Base-by-base conservation (phyloP, 2,888 invertebrate genomes). In the Dromius quadrimaculatus region DNA sequence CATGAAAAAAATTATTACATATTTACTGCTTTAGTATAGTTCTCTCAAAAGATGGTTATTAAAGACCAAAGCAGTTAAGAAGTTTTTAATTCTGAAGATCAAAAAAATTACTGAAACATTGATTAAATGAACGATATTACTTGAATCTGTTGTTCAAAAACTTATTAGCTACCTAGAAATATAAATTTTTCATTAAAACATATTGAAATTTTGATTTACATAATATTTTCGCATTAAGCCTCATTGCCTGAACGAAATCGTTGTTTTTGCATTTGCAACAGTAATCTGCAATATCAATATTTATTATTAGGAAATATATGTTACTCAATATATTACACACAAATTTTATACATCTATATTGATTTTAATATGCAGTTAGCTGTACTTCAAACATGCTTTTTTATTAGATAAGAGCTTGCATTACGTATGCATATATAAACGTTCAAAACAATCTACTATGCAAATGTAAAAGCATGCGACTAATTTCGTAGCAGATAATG, bases 401-500 rank as follows among this genome's bases (percentile, higher is more conserved):
- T 23, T n/a, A 8, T 54, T 54, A 32, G 15, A 28, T 13, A 41
- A 41, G 47, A 47, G 47, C 50, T 54, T 54, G 28, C 50, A 28
- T 13, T 20, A 9, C 23, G 11, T 54, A 54, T 28, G 50, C 50
- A 11, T 23, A 54, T 28, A 11, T 13, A 54, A 15, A 54, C 15
- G 15, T 28, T n/a, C 45, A 54, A 11, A 20, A 54, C 50, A 54
- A 28, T 54, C 50, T 54, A 54, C 50, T 54, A 54, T 54, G 50
- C 50, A 54, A 54, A 54, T 54, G 50, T 28, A 54, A 54, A 54
- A 54, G 50, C 50, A 54, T 54, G 50, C 50, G 28, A 23, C 50
- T 54, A 54, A 54, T 28, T 28, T 54, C 50, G 50, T 54, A 54
- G 9, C 50, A 54, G 50, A 54, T 54, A 54, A 54, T 54, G 50